Conservation (phyloP, 2,113 vertebrate genomes). For the Cephalopterus ornatus region DNA sequence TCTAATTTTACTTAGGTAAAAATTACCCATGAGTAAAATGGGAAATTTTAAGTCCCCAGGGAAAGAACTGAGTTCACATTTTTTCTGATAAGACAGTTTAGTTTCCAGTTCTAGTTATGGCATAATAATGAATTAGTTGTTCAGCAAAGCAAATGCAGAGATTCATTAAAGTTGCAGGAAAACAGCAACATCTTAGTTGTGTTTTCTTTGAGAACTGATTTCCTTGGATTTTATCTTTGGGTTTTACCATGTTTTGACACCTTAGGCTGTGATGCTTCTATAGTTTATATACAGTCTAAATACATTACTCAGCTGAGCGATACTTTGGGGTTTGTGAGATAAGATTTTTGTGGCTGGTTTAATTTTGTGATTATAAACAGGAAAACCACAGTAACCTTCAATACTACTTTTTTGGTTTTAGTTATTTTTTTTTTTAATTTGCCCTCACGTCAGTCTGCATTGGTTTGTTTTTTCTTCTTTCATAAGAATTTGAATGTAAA, state of each 20-base stretch:
- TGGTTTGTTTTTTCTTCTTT: background rate
- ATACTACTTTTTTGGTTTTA: background rate
- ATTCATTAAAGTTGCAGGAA: background rate
- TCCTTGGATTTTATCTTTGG: fast-evolving
- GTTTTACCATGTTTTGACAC: background rate
- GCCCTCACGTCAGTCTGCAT: background rate
- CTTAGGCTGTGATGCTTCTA: background rate
- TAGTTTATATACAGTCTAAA: background rate
- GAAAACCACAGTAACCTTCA: background rate
- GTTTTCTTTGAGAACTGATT: background rate
- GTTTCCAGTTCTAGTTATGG: background rate
- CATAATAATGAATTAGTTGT: background rate
- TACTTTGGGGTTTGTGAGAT: background rate
- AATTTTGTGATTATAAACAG: background rate
- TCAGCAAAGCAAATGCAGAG: background rate
- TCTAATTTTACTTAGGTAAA: background rate
- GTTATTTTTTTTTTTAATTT: background rate
- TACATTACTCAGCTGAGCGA: background rate
- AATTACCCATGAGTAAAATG: background rate
- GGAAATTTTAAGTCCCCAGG: background rate
- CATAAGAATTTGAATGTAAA: background rate
- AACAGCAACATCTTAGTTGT: background rate
- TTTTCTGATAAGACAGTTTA: background rate
- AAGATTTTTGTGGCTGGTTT: background rate
- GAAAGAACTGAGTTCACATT: background rate